Base-by-base conservation (phyloP, 2,113 vertebrate species). In the Xiphias gladius region DNA sequence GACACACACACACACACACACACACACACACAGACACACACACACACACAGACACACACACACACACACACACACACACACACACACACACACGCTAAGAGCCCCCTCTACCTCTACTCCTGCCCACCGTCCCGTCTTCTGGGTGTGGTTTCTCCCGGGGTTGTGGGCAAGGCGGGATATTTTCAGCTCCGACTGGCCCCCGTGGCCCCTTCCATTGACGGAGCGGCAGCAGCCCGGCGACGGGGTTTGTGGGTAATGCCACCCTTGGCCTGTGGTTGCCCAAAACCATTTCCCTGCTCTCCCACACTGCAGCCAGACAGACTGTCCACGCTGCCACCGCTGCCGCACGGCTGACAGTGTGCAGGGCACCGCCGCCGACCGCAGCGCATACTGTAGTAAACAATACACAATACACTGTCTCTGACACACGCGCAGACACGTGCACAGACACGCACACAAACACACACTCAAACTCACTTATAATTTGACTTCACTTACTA, bases 251-350 rank as follows among this genome's bases (percentile, higher is more conserved):
- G 88, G 92, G 86, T 90, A 91, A 87, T 91, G 90, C 90, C 91
- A 91, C 88, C 89, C 86, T 87, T 69, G 55, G 79, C 81, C 88
- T 91, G 90, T 57, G 83, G 88, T 74, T 61, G 62, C 69, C 66
- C 41, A 2, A 78, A 82, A 76, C 84, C 75, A 68, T 86, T 90
- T 66, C 69, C 83, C 66, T 35, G 77, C 76, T 74, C 83, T 86
- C 88, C 92, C 91, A 90, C 86, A 83, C 86, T 84, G 92, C 66
- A 90, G 91, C 85, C 90, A 88, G 91, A 92, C 89, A 79, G 89
- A 77, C 91, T 90, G 89, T 92, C 88, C 92, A 35, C 74, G 54
- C 85, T 58, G 80, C 77, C 58, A 13, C 81, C 81, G 48, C 85
- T 1, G 71, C 76, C 17, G 86, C 75, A 39, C 37, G 24, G 69